A percentile compares a stretch with the other conserved stretches of the same genome.
These are phyloP conservation scores for Platysteira castanea DNA, from an alignment of 2,113 vertebrate species.

Conservation along the genomic window DNA sequence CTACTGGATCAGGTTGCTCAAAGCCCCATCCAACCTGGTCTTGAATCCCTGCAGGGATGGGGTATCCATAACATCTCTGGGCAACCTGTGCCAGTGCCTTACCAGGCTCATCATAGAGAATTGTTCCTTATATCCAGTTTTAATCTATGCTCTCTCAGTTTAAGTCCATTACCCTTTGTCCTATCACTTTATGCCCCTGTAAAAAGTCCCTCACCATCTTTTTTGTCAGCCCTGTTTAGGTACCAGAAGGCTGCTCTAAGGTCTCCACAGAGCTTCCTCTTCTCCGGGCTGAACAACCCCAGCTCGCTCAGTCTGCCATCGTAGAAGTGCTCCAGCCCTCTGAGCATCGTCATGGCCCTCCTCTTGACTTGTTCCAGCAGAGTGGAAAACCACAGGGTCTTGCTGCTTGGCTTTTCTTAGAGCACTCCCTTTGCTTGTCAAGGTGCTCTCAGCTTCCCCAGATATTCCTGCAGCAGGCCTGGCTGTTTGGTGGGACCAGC, in stretches of 20 bases:
- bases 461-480: neutral
- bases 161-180: neutral
- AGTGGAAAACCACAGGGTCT: neutral
- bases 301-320: neutral
- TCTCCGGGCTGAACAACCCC: neutral
- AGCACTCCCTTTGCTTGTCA: slow-evolving; percentile 12
- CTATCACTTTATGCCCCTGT: neutral
- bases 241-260: neutral
- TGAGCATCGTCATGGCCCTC: no score
- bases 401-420: neutral
- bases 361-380: neutral
- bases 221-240: neutral
- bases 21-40: neutral
- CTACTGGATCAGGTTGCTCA: neutral
- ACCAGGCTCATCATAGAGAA: neutral
- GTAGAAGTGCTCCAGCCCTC: neutral
- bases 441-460: neutral
- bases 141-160: neutral
- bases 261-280: neutral
- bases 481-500: neutral
- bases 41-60: accelerated
- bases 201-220: neutral
- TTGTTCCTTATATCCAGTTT: neutral
- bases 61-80: neutral
- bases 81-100: neutral